Evolutionary conservation across 2,888 invertebrate species (phyloP), one percentile per base, ranked within the genome.

Genomic region (Chrysolina haemoptera): DNA sequence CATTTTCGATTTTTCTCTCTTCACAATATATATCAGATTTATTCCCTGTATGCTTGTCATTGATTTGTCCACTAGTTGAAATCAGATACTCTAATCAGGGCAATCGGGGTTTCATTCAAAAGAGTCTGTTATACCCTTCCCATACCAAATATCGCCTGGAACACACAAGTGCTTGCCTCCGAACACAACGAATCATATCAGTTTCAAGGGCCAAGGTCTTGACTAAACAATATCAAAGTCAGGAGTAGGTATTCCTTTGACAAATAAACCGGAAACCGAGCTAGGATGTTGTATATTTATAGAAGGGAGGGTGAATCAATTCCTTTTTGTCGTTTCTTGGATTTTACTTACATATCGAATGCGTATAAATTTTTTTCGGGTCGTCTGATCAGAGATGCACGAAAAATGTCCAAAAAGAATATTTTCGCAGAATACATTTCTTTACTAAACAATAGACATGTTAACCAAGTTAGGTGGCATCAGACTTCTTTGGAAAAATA

Each of bases 151-250:
- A 62, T 62, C 16, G 16, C 12, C 11, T 40, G 10, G 5, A 40
- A 35, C 35, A 40, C 35, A 40, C 16, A 48, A 46, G 16, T 50
- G 35, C 9, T 40, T n/a, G n/a, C 65, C 9, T 48, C 50, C 16
- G 16, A n/a, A 64, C 46, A 43, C 14, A 20, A 20, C 18, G 27
- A 20, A 48, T 46, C 22, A n/a, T 27, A 22, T 10, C 43, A 65
- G 12, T 20, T 53, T 20, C 20, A 16, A 50, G 35, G 66, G 50
- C 50, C 35, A 53, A 65, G 48, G 27, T 48, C 22, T 65, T 65
- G 50, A n/a, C 50, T 27, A 22, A 65, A 66, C 50, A 50, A 20
- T 66, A 48, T 66, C 27, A 48, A 43, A 65, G 65, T 65, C 65
- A 16, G 16, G 50, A 46, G 48, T 53, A 16, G 22, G 48, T 53